Conservation (phyloP, 2,797 vertebrate genomes). For the Sebastes matsubarae region DNA sequence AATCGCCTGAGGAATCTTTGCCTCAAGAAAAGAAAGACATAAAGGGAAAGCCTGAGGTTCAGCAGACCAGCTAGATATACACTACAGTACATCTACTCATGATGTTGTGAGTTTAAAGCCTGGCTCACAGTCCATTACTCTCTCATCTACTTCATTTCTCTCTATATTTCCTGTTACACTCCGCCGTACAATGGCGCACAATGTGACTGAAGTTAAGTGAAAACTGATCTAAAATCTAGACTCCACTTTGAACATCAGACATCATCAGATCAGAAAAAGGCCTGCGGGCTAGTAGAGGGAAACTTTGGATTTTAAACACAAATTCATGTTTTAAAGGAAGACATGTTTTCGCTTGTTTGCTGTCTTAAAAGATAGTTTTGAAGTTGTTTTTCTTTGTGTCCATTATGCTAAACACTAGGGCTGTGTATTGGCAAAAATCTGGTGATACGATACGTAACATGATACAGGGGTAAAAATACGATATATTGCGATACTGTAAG, state of each 20-base stretch:
- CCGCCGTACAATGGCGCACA: background rate
- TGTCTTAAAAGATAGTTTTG: background rate
- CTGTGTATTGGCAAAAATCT: too few relatives aligned
- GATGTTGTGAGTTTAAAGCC: constrained; percentile 28
- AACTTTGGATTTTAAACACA: constrained; percentile 14
- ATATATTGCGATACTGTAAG: too few relatives aligned
- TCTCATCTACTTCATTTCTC: constrained; percentile 21
- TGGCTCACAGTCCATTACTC: constrained; percentile 36
- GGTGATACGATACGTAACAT: too few relatives aligned
- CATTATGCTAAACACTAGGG: too few relatives aligned
- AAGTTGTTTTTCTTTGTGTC: background rate
- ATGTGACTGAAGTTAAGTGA: constrained; percentile 32
- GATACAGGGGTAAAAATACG: too few relatives aligned
- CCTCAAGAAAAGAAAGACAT: constrained; percentile 17
- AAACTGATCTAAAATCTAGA: constrained; percentile 30
- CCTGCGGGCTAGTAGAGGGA: constrained; percentile 1
- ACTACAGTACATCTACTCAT: constrained; percentile 2
- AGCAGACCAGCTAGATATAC: constrained; percentile 16
- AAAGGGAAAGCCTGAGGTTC: constrained; percentile 18
- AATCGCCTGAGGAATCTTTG: constrained; percentile 43
- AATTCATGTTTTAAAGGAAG: background rate
- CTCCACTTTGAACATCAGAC: constrained; percentile 38
- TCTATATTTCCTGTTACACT: background rate
- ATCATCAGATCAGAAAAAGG: constrained; percentile 4
- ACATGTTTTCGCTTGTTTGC: background rate